A percentile compares a stretch with the other conserved stretches of the same genome.
phyloP scores from a whole-genome alignment of 1,140 invertebrate genomes.

The Meteorus sp. region DNA sequence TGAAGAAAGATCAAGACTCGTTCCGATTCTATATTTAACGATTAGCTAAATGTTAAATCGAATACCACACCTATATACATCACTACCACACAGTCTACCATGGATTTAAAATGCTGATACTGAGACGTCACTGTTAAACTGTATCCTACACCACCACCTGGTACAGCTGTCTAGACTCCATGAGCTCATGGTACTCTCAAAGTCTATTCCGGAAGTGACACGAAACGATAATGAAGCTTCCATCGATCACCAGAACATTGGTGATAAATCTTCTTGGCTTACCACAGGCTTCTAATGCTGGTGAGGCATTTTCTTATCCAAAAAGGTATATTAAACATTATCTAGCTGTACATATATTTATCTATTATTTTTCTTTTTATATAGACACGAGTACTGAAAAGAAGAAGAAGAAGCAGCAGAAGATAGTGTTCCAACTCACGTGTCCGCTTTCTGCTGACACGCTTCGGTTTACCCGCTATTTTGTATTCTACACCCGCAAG shows the following conservation, averaged over 20 bases:
- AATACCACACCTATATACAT: no score
- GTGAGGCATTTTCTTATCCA: neutral
- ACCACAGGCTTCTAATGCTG: no score
- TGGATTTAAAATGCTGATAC: neutral
- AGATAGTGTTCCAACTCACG: slow-evolving; percentile 10
- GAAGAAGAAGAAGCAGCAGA: neutral
- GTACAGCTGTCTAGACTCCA: no score
- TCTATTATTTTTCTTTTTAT: neutral
- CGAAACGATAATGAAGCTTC: neutral
- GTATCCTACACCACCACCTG: neutral
- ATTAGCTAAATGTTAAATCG: slow-evolving; percentile 42
- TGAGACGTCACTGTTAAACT: neutral
- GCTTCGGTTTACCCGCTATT: slow-evolving; percentile 27
- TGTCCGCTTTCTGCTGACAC: slow-evolving; percentile 28
- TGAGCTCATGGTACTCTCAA: no score
- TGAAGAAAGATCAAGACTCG: neutral
- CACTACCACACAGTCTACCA: neutral
- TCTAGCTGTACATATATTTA: neutral
- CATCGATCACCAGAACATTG: neutral
- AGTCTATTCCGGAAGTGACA: neutral
- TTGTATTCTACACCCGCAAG: slow-evolving; percentile 24
- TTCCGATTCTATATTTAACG: slow-evolving; percentile 41
- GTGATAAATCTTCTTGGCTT: no score
- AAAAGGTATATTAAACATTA: neutral
- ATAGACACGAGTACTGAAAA: no score